Conservation (phyloP, 2,888 invertebrate species). For the Stenodema calcarata region DNA sequence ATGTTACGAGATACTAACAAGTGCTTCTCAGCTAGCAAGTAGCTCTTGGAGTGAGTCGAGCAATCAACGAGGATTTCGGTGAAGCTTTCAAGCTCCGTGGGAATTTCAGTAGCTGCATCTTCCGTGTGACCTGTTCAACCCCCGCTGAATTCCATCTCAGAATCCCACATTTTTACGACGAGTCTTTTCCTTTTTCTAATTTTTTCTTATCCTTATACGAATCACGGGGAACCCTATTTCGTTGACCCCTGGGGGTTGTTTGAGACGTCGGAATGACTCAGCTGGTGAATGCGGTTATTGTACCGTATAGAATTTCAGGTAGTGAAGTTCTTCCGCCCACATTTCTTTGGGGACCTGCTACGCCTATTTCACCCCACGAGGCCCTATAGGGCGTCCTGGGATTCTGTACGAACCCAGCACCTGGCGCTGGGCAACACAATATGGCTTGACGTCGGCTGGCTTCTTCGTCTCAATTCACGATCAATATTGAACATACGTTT, state of each 20-base stretch:
- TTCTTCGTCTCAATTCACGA: neutral
- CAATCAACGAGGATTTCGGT: neutral
- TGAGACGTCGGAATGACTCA: neutral
- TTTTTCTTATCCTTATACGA: neutral
- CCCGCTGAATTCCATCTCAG: neutral
- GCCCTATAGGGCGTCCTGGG: neutral
- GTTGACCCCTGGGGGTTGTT: neutral
- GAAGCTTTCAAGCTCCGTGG: slow-evolving; percentile 14
- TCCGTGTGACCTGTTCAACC: neutral
- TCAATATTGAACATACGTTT: neutral
- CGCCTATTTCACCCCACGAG: neutral
- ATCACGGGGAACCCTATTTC: neutral
- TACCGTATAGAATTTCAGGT: neutral
- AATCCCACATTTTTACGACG: neutral
- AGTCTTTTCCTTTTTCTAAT: neutral
- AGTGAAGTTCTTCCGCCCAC: neutral
- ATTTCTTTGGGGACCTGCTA: neutral
- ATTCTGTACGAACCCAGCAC: neutral
- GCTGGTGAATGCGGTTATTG: neutral
- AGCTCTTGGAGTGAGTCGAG: neutral
- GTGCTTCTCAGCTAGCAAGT: neutral
- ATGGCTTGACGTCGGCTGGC: neutral
- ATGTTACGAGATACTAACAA: too few species aligned
- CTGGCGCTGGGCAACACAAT: neutral
- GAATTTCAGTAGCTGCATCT: slow-evolving; percentile 4